Evolutionary conservation across 2,888 invertebrate genomes (phyloP), one percentile per base, ranked within the genome.

Genomic region (Drosophila kanekoi): DNA sequence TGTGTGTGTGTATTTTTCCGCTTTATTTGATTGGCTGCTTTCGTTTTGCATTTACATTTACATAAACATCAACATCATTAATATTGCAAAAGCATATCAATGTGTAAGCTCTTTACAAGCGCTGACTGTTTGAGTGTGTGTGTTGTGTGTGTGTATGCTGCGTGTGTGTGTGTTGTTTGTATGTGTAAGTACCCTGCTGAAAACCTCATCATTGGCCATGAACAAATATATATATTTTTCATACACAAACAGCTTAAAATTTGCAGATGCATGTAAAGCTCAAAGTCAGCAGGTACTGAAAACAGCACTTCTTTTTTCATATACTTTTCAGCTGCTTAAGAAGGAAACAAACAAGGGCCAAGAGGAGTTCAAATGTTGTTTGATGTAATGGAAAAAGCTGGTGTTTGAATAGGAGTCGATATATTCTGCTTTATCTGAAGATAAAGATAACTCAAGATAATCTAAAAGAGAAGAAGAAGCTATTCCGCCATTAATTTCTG

Each of bases 41-140:
- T 60, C 68, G 44, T 44, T 54, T 54, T 41, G 33, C 41, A 76
- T 79, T 75, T 70, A 65, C 72, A 80, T 79, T 82, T 80, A 77
- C 86, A 86, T 86, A 73, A 77, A 78, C 80, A 79, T 71, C 74
- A 64, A 77, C 80, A 81, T 82, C 87, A 81, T 87, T 87, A 86
- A 83, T 84, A 84, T 87, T 86, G 77, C 61, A 71, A 57, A 66
- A 61, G 70, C 65, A 67, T 76, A 66, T 78, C 79, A 75, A 67
- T 80, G 67, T 61, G 57, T 64, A 67, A 74, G 65, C 78, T 75
- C 63, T 70, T 52, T 58, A 32, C 62, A 54, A 53, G 32, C 47
- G 9, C 14, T 57, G 8, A n/a, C 23, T 28, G 18, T 53, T 44
- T 43, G 13, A 41, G 60, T 53, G 41, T 49, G 43, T n/a, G 20